Evolutionary conservation across 2,113 vertebrate species (phyloP), one percentile per base, ranked within the genome.

Genomic region (Microtus montanus): DNA sequence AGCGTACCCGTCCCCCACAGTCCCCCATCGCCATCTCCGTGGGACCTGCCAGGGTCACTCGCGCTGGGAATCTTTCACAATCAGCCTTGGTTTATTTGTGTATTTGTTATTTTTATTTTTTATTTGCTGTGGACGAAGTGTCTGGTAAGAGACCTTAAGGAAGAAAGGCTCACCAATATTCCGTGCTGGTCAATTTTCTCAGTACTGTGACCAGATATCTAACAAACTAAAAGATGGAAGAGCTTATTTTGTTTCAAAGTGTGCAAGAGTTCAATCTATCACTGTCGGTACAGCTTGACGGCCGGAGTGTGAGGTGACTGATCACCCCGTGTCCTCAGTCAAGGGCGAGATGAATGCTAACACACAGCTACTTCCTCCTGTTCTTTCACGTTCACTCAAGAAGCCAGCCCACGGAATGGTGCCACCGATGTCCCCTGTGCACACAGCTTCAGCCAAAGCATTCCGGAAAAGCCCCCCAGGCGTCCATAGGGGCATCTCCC

Each of bases 381-480:
- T 5, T 38, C 22, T n/a, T 17, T 41, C 4, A 24, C 20, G 44
- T 44, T 66, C 11, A 30, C 11, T 84, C 28, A 19, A 11, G 52
- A 84, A 64, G 38, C n/a, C 22, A 64, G 38, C 35, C 38, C 58
- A 3, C 5, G 28, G 41, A 11, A 22, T 3, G 8, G 10, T 66
- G 38, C 61, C 12, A 4, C 41, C 4, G 4, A 3, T 17, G 30
- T 44, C 13, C 9, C 33, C 12, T 61, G 82, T 66, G 12, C 26
- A 6, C 1, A 7, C 15, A 33, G 4, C 38, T 17, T 47, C 41
- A 20, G 9, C 1, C 44, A 66, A 22, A 33, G 5, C 8, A 1
- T 28, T 22, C 61, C 47, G 26, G 41, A 8, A 64, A 66, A 30
- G 19, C 28, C 41, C 52, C 41, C 22, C 28, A 30, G n/a, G 19